A percentile compares a stretch with the other conserved stretches of the same genome.
Conservation (phyloP, 2,113 vertebrate genomes). For the Festucalex cinctus region DNA sequence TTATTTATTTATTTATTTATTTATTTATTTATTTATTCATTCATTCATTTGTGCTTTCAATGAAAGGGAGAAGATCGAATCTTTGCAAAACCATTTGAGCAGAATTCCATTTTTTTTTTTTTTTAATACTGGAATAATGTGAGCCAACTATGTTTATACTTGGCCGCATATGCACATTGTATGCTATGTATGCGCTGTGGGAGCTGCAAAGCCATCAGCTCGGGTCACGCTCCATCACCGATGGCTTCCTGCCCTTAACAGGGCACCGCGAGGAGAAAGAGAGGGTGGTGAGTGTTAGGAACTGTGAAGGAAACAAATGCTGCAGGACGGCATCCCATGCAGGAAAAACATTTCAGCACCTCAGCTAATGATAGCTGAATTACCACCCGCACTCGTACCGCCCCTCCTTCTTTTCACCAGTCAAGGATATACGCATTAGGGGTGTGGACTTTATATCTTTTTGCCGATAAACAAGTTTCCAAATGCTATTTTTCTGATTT, state of each 20-base stretch:
- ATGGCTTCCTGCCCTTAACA: constrained; percentile 47
- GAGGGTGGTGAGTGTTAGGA: constrained; percentile 58
- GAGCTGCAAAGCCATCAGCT: constrained; percentile 14
- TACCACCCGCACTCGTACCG: constrained; percentile 17
- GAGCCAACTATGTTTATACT: constrained; percentile 9
- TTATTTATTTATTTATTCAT: neutral
- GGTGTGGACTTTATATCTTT: constrained; percentile 12
- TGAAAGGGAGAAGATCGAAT: neutral
- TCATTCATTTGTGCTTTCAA: neutral
- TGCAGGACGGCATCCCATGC: constrained; percentile 50
- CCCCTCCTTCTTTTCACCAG: neutral
- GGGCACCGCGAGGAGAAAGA: constrained; percentile 21
- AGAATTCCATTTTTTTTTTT: neutral
- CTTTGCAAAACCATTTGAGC: neutral
- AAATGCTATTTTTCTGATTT: constrained; percentile 21
- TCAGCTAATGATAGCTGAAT: constrained; percentile 62
- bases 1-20: no score
- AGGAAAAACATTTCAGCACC: constrained; percentile 71
- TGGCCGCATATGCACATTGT: neutral
- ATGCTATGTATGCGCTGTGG: constrained; percentile 1
- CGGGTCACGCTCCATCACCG: constrained; percentile 33
- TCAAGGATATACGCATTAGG: constrained; percentile 5
- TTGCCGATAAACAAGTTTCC: neutral
- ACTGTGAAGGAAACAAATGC: constrained; percentile 56
- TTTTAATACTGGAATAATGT: neutral